Conservation (phyloP, 2,888 invertebrate species). For the Pheosia tremula region DNA sequence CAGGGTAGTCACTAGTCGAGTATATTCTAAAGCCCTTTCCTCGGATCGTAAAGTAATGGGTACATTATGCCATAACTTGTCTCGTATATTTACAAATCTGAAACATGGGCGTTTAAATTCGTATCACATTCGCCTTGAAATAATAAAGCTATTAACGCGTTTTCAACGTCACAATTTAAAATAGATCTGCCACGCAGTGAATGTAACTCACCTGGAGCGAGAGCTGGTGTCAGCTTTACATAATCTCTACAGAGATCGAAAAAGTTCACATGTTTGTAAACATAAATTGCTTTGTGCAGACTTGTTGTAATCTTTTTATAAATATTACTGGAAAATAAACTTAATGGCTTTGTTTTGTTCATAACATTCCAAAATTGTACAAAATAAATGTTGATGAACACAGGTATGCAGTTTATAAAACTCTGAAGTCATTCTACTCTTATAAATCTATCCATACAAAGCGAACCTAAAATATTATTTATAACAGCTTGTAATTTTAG, state of each 20-base stretch:
- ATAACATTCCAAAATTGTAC: neutral
- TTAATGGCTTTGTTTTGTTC: neutral
- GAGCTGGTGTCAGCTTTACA: neutral
- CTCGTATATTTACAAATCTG: neutral
- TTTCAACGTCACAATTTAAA: neutral
- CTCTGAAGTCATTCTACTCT: too few species aligned
- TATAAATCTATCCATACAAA: too few species aligned
- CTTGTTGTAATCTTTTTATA: too few species aligned
- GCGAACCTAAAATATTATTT: too few species aligned
- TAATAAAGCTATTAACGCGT: slow-evolving; percentile 1
- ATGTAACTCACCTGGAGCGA: slow-evolving; percentile 1
- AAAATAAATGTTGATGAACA: too few species aligned
- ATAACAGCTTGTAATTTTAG: too few species aligned
- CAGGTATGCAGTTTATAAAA: too few species aligned
- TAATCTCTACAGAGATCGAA: neutral
- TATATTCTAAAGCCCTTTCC: too few species aligned
- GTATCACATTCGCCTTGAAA: slow-evolving; percentile 3
- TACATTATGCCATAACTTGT: too few species aligned
- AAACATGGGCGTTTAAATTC: neutral
- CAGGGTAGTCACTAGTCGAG: too few species aligned
- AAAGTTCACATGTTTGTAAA: neutral
- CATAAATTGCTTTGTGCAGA: neutral
- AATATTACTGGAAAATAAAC: neutral
- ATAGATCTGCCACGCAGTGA: neutral
- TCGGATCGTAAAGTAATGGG: too few species aligned